Evolutionary conservation across 2,888 invertebrate genomes (phyloP), one percentile per base, ranked within the genome.

Genomic region (Polyommatus iphigenia): DNA sequence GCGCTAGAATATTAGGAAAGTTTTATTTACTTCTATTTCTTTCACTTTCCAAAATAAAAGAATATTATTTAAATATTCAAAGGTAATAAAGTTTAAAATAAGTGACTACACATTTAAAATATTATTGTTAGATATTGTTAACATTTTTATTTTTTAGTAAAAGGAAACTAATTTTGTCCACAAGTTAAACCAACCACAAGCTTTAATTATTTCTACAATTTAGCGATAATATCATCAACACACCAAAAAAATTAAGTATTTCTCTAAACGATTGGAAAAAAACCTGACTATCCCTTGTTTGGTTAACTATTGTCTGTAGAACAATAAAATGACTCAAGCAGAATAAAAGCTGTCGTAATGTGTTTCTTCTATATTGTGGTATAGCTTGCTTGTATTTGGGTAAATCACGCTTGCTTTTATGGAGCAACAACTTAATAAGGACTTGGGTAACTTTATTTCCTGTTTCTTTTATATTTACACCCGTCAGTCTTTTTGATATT

Each of bases 241-340:
- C 18, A 54, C 18, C 18, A 54, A 54, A 18, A 18, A 54, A 54
- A 15, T 15, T 50, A 18, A 54, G 1, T 18, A 15, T 15, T 50
- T 13, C 3, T 13, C 2, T 46, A 10, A 46, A 54, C 18, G 46
- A 18, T 50, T 54, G 54, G 18, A 5, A 54, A 2, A 54, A 54
- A 54, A 59, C 59, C n/a, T 10, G 59, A n/a, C 59, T 10, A 20
- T 20, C 59, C 59, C 20, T 59, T 59, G 7, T 59, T 59, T 59
- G 59, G 59, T 59, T 10, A n/a, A 20, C 59, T 59, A 20, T 59
- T 59, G 20, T 59, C 59, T 59, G 59, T 59, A 59, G 20, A 59
- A 59, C 59, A 59, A 59, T 59, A 59, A 59, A 59, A 59, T 59
- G 59, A 20, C 59, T 20, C n/a, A 59, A 20, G 8, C 59, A 59